These are phyloP conservation scores for Enteromius anoplus DNA, from an alignment of 2,797 vertebrate species.

Conservation along the genomic window DNA sequence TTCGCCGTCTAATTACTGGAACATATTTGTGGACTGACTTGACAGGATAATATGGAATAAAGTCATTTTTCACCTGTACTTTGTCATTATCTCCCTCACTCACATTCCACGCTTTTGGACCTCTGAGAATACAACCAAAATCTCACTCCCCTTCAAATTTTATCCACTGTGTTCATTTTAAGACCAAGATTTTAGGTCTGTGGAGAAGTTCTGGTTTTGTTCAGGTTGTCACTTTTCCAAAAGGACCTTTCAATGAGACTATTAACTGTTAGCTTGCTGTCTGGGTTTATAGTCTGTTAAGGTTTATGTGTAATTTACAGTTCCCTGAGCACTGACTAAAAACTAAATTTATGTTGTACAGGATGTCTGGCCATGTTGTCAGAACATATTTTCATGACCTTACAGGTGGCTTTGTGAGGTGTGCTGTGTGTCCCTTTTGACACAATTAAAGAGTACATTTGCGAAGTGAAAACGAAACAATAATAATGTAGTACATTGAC, in stretches of 20 bases:
- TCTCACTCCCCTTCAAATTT: neutral
- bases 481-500: conserved; percentile 20
- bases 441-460: conserved; percentile 35
- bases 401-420: conserved; percentile 39
- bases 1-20: neutral
- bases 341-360: neutral
- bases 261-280: conserved; percentile 8
- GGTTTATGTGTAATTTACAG: conserved; percentile 24
- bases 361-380: conserved; percentile 28
- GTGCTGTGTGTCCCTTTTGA: neutral
- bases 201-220: conserved; percentile 29
- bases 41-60: neutral
- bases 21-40: neutral
- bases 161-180: neutral
- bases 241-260: neutral
- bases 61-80: neutral
- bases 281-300: conserved; percentile 12
- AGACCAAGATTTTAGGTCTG: neutral
- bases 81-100: neutral
- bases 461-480: conserved; percentile 21
- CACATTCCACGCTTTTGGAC: neutral
- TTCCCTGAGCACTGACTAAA: conserved; percentile 33
- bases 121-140: neutral
- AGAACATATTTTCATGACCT: conserved; percentile 16
- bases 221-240: conserved; percentile 15